A percentile compares a stretch with the other conserved stretches of the same genome.
These are phyloP conservation scores for human (Homo sapiens) DNA, from an alignment of 2,113 vertebrate species.

Conservation along the genomic window GRCh38 chr4:165846001-165846500, in stretches of 20 bases:
- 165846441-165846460: background rate
- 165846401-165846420: background rate
- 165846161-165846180: background rate
- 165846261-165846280: background rate
- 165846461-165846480: background rate
- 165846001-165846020: conserved; percentile 3
- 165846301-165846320: background rate
- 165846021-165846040: background rate
- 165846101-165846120: background rate
- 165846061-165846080: background rate
- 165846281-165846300: background rate
- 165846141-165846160: background rate
- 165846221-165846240: background rate
- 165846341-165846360: background rate
- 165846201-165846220: background rate
- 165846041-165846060: background rate
- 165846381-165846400: background rate
- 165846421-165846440: background rate
- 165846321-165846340: background rate
- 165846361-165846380: background rate
- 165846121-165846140: background rate
- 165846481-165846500: conserved; percentile 7
- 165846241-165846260: background rate
- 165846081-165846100: background rate
- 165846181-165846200: background rate